A percentile compares a stretch with the other conserved stretches of the same genome.
These are phyloP conservation scores for Ptychobarbus kaznakovi DNA, from an alignment of 2,797 vertebrate species.

Conservation along the genomic window DNA sequence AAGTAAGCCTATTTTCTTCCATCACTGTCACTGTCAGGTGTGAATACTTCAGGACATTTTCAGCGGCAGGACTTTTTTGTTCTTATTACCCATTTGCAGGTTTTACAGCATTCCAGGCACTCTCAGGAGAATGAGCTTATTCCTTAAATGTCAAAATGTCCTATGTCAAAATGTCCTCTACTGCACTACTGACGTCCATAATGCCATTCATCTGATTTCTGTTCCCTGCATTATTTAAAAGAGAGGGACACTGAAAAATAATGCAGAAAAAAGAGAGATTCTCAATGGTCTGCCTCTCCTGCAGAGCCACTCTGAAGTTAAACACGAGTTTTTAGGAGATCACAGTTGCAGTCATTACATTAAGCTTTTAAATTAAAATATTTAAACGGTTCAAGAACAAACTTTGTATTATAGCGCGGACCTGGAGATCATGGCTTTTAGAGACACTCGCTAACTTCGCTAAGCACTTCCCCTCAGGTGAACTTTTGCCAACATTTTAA, in stretches of 20 bases:
- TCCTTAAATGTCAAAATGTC: conserved; percentile 49
- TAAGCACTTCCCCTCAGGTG: neutral
- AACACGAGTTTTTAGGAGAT: conserved; percentile 41
- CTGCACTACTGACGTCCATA: conserved; percentile 2
- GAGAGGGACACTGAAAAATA: neutral
- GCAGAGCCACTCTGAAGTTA: conserved; percentile 27
- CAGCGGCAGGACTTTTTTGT: conserved; percentile 41
- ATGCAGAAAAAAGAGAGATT: conserved; percentile 3
- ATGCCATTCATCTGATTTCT: conserved; percentile 24
- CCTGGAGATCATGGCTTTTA: neutral
- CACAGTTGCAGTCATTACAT: conserved; percentile 47
- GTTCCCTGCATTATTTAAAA: conserved; percentile 30
- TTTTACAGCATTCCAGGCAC: conserved; percentile 28
- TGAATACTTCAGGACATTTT: conserved; percentile 48
- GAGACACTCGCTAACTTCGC: neutral
- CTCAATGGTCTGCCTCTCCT: neutral
- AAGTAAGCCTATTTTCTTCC: conserved; percentile 51
- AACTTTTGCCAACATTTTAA: neutral
- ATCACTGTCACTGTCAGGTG: conserved; percentile 51
- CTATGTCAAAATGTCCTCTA: conserved; percentile 42
- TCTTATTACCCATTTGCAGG: conserved; percentile 33
- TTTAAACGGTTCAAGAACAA: conserved; percentile 46
- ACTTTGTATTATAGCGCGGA: conserved; percentile 30
- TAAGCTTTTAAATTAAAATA: conserved; percentile 35
- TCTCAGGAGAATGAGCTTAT: conserved; percentile 35